Base-by-base conservation (phyloP, 2,797 vertebrate genomes). In the Tolypeutes matacus region DNA sequence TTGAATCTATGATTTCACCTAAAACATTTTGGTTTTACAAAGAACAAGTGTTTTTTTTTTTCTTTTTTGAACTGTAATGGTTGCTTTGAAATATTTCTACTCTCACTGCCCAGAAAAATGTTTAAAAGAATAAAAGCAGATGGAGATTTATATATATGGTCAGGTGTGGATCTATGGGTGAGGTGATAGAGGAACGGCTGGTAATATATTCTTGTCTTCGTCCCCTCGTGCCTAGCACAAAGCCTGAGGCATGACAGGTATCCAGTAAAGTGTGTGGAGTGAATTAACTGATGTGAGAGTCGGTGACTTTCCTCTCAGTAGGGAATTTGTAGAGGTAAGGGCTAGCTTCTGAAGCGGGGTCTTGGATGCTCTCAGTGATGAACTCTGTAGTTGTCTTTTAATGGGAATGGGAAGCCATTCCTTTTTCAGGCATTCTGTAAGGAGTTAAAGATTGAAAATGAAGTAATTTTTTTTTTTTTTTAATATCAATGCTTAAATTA, bases 311-410 rank as follows among this genome's bases (percentile, higher is more conserved):
- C 31, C 18, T 95, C 86, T 82, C 86, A 12, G 81, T 67, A 56
- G 91, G 75, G 82, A 96, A 91, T 75, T 83, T 29, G 53, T 36
- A 34, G 42, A 92, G 80, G 89, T 39, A 77, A 86, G 82, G 46
- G 78, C 86, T 69, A 2, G 56, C 91, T 89, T 95, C 87, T 91
- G 81, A 96, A 95, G 70, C 60, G 70, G 72, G 92, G 84, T 58
- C 76, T 86, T 60, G 53, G 60, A n/a, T 77, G 56, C 34, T 72
- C 17, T 80, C 67, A 46, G 25, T 92, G 81, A 89, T 77, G 73
- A 92, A 94, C 65, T 70, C 75, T 82, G 86, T 7, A 36, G 80
- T 86, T 36, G 21, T 86, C 49, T 53, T 58, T 93, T 92, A 23
- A 81, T 86, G 82, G 34, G n/a, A 85, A 58, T 86, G 39, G 60